These are phyloP conservation scores for Lutraria rhynchaena DNA, from an alignment of 1,140 invertebrate species.

Conservation along the genomic window DNA sequence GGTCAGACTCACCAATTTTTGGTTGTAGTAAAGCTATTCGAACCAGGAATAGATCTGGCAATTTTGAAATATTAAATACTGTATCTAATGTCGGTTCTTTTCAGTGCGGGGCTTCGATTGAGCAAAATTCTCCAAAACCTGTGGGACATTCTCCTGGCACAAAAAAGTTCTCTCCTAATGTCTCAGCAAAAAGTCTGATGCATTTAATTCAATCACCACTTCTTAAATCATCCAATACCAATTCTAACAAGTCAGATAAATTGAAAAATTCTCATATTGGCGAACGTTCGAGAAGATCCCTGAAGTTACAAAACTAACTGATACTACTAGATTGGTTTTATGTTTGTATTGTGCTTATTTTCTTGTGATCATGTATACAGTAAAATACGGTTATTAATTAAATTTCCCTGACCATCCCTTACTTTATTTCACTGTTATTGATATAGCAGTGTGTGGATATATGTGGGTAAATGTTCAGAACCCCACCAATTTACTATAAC, in stretches of 20 bases:
- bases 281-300: slow-evolving; percentile 59
- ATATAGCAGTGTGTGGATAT: too few species aligned
- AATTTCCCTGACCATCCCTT: too few species aligned
- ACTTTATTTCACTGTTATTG: too few species aligned
- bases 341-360: too few species aligned
- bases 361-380: too few species aligned
- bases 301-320: slow-evolving; percentile 64
- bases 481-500: too few species aligned
- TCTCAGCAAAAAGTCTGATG: slow-evolving; percentile 71
- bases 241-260: not conserved
- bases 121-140: slow-evolving; percentile 4
- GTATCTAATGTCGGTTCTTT: not conserved
- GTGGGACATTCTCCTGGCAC: slow-evolving; percentile 48
- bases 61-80: not conserved
- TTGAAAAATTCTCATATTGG: slow-evolving; percentile 1
- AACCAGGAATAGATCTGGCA: slow-evolving; percentile 14
- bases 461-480: too few species aligned
- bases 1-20: slow-evolving; percentile 64
- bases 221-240: slow-evolving; percentile 48
- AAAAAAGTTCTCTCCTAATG: slow-evolving; percentile 69
- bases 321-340: too few species aligned
- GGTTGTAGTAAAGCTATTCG: slow-evolving; percentile 37
- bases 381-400: too few species aligned
- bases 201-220: slow-evolving; percentile 74
- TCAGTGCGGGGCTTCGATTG: not conserved